Evolutionary conservation across 2,113 vertebrate species (phyloP).

Genomic region (Micromys minutus): DNA sequence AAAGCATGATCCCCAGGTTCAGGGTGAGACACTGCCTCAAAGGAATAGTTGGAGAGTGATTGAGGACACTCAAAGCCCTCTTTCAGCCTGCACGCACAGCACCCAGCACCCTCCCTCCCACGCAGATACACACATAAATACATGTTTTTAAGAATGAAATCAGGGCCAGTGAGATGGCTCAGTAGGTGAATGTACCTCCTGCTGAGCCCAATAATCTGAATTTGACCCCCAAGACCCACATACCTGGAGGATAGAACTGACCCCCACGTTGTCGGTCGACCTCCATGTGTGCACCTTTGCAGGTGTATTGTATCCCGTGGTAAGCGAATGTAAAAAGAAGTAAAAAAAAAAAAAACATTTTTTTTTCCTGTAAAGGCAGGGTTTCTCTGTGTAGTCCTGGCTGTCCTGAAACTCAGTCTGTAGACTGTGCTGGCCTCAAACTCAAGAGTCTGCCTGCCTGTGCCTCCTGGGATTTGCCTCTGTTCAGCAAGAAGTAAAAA

Average conservation of each 20-base stretch:
- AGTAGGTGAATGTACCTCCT: neutral
- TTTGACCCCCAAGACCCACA: neutral
- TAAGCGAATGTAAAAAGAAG: neutral
- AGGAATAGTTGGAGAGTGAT: neutral
- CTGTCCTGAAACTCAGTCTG: neutral
- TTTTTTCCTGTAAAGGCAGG: neutral
- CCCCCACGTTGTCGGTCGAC: neutral
- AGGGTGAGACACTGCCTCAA: neutral
- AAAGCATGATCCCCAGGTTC: neutral
- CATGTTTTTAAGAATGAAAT: neutral
- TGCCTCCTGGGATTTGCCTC: neutral
- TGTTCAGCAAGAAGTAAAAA: too few species aligned
- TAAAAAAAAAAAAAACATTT: neutral
- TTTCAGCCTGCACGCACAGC: neutral
- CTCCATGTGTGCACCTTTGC: neutral
- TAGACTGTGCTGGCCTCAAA: neutral
- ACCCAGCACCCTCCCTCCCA: neutral
- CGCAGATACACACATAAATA: neutral
- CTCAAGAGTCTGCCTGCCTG: neutral
- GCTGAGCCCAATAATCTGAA: neutral
- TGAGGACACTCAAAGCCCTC: neutral
- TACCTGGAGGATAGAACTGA: too few species aligned
- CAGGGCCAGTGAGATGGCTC: neutral
- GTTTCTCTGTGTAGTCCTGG: neutral
- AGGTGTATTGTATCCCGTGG: neutral